phyloP scores from a whole-genome alignment of 2,888 invertebrate species.

The Lobophora halterata region DNA sequence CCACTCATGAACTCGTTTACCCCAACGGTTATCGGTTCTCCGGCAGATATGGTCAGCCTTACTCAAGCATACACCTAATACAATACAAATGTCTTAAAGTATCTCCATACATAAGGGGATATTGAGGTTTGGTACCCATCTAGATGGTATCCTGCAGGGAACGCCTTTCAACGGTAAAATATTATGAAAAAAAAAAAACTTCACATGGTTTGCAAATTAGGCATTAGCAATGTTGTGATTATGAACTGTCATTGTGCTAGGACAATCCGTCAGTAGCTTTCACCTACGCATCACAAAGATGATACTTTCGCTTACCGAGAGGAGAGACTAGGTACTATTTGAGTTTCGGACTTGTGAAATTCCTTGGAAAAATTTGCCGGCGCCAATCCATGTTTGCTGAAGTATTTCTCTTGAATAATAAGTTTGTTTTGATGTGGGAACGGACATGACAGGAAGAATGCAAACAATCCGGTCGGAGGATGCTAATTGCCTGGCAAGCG shows the following conservation, averaged over 20 bases:
- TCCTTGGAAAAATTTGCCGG: conserved; percentile 20
- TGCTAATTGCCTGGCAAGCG: conserved; percentile 63
- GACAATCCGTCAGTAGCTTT: conserved; percentile 29
- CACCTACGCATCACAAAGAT: conserved; percentile 26
- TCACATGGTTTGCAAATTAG: neutral
- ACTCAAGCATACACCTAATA: no score
- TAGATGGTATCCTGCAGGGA: no score
- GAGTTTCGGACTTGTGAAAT: conserved; percentile 29
- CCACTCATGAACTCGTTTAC: no score
- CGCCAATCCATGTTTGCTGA: conserved; percentile 28
- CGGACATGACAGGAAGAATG: conserved; percentile 60
- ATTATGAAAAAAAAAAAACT: conserved; percentile 2
- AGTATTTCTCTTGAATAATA: conserved; percentile 21
- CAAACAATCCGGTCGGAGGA: conserved; percentile 59
- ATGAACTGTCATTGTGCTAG: conserved; percentile 18
- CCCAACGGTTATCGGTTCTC: no score
- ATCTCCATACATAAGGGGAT: no score
- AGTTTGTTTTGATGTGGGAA: conserved; percentile 52
- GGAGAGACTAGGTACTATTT: conserved; percentile 20
- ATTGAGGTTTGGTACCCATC: no score
- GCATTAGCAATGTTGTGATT: conserved; percentile 5
- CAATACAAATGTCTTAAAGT: no score
- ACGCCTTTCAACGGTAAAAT: no score
- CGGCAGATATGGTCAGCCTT: no score
- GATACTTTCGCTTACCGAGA: conserved; percentile 31